These are phyloP conservation scores for Lucifuga dentata DNA, from an alignment of 2,113 vertebrate species.

Conservation along the genomic window DNA sequence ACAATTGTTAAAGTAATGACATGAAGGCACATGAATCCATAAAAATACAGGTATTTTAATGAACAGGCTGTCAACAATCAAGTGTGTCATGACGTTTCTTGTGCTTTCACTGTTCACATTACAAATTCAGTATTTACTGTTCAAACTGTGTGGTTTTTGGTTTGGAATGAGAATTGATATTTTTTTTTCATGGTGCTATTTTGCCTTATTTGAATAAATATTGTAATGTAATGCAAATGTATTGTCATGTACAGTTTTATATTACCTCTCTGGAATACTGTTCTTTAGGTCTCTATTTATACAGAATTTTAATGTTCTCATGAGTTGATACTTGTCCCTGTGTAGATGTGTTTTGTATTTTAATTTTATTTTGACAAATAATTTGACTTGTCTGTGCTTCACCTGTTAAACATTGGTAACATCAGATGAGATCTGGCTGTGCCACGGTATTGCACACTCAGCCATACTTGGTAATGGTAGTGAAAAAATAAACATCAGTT, in stretches of 20 bases:
- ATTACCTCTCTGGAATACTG: slow-evolving; percentile 77
- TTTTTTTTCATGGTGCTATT: slow-evolving; percentile 76
- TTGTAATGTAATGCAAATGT: slow-evolving; percentile 82
- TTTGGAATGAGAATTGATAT: slow-evolving; percentile 46
- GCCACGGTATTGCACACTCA: slow-evolving; percentile 39
- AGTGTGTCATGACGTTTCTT: slow-evolving; percentile 24
- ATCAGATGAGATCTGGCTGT: slow-evolving; percentile 62
- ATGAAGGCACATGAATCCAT: slow-evolving; percentile 47
- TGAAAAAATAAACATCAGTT: slow-evolving; percentile 74
- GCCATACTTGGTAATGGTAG: slow-evolving; percentile 67
- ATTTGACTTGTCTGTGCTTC: slow-evolving; percentile 68
- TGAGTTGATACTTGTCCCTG: slow-evolving; percentile 71
- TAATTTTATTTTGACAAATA: slow-evolving; percentile 63
- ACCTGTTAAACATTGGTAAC: slow-evolving; percentile 51
- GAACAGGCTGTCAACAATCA: slow-evolving; percentile 7
- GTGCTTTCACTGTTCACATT: slow-evolving; percentile 56
- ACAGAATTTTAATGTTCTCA: slow-evolving; percentile 77
- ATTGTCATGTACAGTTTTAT: slow-evolving; percentile 85
- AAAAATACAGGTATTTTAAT: slow-evolving; percentile 20
- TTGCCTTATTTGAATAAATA: slow-evolving; percentile 79
- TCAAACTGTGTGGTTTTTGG: slow-evolving; percentile 56
- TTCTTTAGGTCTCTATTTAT: slow-evolving; percentile 79
- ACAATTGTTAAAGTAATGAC: slow-evolving; percentile 39
- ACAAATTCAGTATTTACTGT: slow-evolving; percentile 63
- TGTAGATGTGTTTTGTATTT: slow-evolving; percentile 75